Evolutionary conservation across 2,797 vertebrate genomes (phyloP), one percentile per base, ranked within the genome.

Genomic region (Liparis tanakae): DNA sequence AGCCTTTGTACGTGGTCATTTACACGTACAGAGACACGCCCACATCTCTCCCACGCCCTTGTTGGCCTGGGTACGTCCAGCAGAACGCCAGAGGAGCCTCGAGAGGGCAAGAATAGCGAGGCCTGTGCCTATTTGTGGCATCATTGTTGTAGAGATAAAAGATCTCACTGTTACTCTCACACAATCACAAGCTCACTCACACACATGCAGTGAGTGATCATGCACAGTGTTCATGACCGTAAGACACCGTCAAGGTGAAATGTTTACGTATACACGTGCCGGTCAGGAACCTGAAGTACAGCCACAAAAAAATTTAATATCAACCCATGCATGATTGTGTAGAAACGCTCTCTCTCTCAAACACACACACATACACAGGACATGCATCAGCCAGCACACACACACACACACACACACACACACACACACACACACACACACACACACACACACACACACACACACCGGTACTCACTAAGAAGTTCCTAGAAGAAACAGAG

Each of bases 111-210:
- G 86, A 90, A 90, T 91, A 91, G 88, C 70, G 65, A 78, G 85
- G 85, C 79, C 83, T 86, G 87, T 73, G 74, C 41, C 85, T 90
- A 87, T 93, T 88, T 85, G 85, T 85, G 81, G 72, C 70, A 67
- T 86, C 79, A 88, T 90, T 90, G 89, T 92, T 84, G 74, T 55
- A 55, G 66, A 85, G 82, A 89, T 87, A 84, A 85, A 87, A 87
- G 64, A 88, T 86, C 80, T 75, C 57, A 77, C 57, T 72, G 67
- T 69, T 46, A 46, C 25, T 3, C 72, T 18, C 15, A 3, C 46
- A 22, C 71, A 66, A 36, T 54, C 30, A 58, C 61, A 70, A 61
- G 55, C 61, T 34, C 64, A 20, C 64, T 56, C 59, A 15, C 60
- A 69, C 65, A 46, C 48, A 25, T 41, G 59, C 68, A 56, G 53